Percentiles rank a stretch among this genome's conserved stretches.
Conservation (phyloP, 1,140 invertebrate genomes). For the Drosophila dunni region DNA sequence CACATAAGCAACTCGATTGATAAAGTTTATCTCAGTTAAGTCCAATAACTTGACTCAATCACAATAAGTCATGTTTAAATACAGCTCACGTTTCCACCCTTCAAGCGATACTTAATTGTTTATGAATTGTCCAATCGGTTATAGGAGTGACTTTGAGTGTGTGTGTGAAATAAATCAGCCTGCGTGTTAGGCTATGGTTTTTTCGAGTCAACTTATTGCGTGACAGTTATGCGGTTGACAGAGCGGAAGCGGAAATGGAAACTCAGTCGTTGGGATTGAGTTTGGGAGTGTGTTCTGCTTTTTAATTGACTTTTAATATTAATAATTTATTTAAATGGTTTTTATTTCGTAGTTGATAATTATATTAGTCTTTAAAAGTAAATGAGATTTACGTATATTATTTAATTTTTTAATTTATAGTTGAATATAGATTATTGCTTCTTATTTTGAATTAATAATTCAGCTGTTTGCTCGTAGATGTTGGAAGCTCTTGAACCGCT, state of each 20-base stretch:
- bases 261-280: not conserved
- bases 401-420: not conserved
- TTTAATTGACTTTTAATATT: not conserved
- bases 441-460: not conserved
- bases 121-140: slow-evolving; percentile 58
- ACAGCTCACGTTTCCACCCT: slow-evolving; percentile 36
- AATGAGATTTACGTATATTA: not conserved
- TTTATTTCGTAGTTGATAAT: not conserved
- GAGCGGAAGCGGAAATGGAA: slow-evolving; percentile 44
- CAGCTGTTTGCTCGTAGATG: not conserved
- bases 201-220: slow-evolving; percentile 26
- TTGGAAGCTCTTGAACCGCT: not conserved
- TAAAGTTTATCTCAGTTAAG: slow-evolving; percentile 29
- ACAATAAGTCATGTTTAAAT: slow-evolving; percentile 61
- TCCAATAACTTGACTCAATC: slow-evolving; percentile 65
- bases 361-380: not conserved
- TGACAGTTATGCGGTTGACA: slow-evolving; percentile 38
- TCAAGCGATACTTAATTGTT: slow-evolving; percentile 73
- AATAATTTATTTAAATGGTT: not conserved
- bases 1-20: slow-evolving; percentile 51
- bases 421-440: not conserved
- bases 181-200: slow-evolving; percentile 55
- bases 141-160: not conserved
- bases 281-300: not conserved
- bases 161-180: slow-evolving; percentile 60